Evolutionary conservation across 1,140 invertebrate genomes (phyloP).

Genomic region (Aricia agestis): DNA sequence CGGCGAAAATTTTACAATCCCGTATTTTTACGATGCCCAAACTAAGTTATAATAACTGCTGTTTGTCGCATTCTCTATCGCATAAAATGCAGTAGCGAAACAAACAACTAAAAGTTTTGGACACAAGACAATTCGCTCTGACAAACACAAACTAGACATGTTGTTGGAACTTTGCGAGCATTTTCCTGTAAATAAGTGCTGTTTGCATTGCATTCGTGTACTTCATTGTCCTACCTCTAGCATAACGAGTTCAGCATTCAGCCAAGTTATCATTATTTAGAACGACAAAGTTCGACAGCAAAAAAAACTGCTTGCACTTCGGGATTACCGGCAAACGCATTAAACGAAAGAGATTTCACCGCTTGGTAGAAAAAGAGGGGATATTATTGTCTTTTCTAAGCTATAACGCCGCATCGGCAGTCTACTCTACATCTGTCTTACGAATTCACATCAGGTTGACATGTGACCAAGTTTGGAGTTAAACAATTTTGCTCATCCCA

Average conservation of each 20-base stretch:
- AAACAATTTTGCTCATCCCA: too few species aligned
- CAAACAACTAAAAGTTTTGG: background rate
- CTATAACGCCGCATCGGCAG: too few species aligned
- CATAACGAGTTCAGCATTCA: background rate
- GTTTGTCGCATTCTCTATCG: conserved; percentile 4
- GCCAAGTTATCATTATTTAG: too few species aligned
- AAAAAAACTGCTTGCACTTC: too few species aligned
- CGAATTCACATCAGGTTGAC: too few species aligned
- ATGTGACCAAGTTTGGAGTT: too few species aligned
- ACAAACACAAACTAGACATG: conserved; percentile 7
- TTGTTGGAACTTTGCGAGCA: background rate
- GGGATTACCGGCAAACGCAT: too few species aligned
- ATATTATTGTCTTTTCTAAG: too few species aligned
- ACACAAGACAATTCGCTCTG: conserved; percentile 1
- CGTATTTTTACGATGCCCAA: background rate
- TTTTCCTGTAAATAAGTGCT: background rate
- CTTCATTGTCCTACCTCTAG: background rate
- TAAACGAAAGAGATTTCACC: too few species aligned
- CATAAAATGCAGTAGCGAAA: background rate
- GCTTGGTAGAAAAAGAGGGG: too few species aligned
- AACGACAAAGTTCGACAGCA: too few species aligned
- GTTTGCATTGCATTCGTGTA: background rate
- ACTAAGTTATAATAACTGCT: background rate
- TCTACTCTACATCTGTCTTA: too few species aligned
- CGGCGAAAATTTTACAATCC: background rate